phyloP scores from a whole-genome alignment of 2,113 vertebrate genomes.

The human (Homo sapiens) region GRCh38 chr17:71234001-71234500 shows the following conservation, averaged over 20 bases:
- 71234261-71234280: slow-evolving; percentile 80
- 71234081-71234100: not conserved
- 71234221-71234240: slow-evolving; percentile 72
- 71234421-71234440: slow-evolving; percentile 81
- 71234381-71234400: slow-evolving; percentile 71
- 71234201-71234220: slow-evolving; percentile 75
- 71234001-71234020: not conserved
- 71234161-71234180: slow-evolving; percentile 62
- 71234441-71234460: slow-evolving; percentile 82
- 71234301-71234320: slow-evolving; percentile 70
- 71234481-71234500: slow-evolving; percentile 84
- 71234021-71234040: not conserved
- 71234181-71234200: slow-evolving; percentile 75
- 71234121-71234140: slow-evolving; percentile 3
- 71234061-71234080: not conserved
- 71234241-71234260: slow-evolving; percentile 75
- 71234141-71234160: slow-evolving; percentile 16
- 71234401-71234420: slow-evolving; percentile 73
- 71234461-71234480: slow-evolving; percentile 82
- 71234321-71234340: slow-evolving; percentile 85
- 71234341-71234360: slow-evolving; percentile 76
- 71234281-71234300: slow-evolving; percentile 77
- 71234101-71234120: not conserved
- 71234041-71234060: not conserved
- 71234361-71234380: slow-evolving; percentile 79